Percentiles rank a stretch among this genome's conserved stretches.
These are phyloP conservation scores for Nymphicus hollandicus DNA, from an alignment of 2,113 vertebrate species.

Conservation along the genomic window DNA sequence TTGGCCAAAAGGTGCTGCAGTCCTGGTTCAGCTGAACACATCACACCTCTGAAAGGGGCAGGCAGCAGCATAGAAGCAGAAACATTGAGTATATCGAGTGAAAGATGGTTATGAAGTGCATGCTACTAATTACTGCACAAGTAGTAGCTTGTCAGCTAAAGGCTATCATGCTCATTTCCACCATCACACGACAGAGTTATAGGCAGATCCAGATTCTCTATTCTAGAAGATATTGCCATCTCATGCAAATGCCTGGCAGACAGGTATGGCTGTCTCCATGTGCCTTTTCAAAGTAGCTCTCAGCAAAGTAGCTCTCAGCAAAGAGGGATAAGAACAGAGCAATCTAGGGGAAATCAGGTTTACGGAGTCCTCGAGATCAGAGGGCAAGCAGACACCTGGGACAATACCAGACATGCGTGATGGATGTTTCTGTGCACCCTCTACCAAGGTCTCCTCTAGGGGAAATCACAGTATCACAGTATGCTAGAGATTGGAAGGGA, in stretches of 20 bases:
- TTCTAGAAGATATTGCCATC: neutral
- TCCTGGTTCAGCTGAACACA: neutral
- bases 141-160: neutral
- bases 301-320: neutral
- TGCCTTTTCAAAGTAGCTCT: neutral
- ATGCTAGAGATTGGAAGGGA: too few relatives aligned
- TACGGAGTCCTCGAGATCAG: neutral
- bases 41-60: neutral
- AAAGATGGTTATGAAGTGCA: neutral
- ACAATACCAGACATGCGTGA: neutral
- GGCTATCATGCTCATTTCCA: neutral
- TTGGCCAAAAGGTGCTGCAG: neutral
- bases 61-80: neutral
- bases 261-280: neutral
- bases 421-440: neutral
- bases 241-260: neutral
- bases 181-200: neutral
- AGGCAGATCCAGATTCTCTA: neutral
- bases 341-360: neutral
- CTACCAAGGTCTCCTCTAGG: neutral
- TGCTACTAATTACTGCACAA: neutral
- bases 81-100: rapidly evolving
- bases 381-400: neutral
- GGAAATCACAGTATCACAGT: too few relatives aligned
- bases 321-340: neutral